Conservation (phyloP, 1,140 invertebrate species). For the Diabrotica undecimpunctata region DNA sequence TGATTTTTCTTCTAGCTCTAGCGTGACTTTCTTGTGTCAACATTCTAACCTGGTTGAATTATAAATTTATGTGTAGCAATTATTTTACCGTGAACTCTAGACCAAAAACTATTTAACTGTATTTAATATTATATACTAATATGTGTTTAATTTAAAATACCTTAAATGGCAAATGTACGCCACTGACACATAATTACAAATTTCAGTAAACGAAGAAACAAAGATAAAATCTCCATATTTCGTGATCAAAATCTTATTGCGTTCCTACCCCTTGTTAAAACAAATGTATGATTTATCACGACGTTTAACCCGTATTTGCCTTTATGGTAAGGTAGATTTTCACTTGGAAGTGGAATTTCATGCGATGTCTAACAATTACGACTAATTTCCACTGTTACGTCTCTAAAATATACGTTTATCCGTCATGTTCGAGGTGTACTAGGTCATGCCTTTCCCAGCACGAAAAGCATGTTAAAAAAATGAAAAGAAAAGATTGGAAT, state of each 20-base stretch:
- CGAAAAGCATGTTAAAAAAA: slow-evolving; percentile 10
- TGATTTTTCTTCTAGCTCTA: no score
- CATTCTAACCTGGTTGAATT: no score
- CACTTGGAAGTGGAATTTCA: slow-evolving; percentile 21
- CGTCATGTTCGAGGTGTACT: slow-evolving; percentile 21
- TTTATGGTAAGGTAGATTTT: slow-evolving; percentile 21
- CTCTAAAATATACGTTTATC: slow-evolving; percentile 34
- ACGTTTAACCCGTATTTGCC: slow-evolving; percentile 20
- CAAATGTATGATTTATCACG: slow-evolving; percentile 21
- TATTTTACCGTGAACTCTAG: no score
- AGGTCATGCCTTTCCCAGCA: slow-evolving; percentile 22
- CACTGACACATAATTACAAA: slow-evolving; percentile 6
- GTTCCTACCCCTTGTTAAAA: slow-evolving; percentile 1
- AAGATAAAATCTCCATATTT: slow-evolving; percentile 28
- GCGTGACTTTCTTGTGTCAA: no score
- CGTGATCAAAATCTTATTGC: slow-evolving; percentile 20
- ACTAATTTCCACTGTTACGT: slow-evolving; percentile 33
- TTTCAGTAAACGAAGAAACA: slow-evolving; percentile 24
- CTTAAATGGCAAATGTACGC: no score
- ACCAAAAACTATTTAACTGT: no score
- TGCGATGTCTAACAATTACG: slow-evolving; percentile 32
- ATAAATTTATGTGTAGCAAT: no score
- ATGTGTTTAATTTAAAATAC: no score
- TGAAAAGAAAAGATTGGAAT: background rate
- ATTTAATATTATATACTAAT: no score